Conservation (phyloP, 2,113 vertebrate species). For the Bucco capensis region DNA sequence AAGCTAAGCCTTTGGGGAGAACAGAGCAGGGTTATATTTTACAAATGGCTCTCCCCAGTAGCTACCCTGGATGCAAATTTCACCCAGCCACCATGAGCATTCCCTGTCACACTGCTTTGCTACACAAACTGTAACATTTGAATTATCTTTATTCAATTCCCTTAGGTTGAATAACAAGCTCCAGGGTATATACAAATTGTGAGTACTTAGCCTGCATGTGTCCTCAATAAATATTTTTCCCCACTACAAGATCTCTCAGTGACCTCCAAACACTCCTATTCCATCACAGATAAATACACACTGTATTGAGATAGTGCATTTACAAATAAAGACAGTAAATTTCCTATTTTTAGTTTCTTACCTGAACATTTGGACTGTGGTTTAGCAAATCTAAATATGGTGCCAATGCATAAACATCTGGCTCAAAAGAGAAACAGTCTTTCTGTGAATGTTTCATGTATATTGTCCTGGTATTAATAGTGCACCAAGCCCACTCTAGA, state of each 20-base stretch:
- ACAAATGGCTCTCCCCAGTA: background rate
- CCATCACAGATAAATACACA: background rate
- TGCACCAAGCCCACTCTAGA: slow-evolving; percentile 93
- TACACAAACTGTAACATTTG: background rate
- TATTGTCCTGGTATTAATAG: slow-evolving; percentile 90
- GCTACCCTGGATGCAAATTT: background rate
- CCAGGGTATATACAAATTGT: background rate
- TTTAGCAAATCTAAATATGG: slow-evolving; percentile 94
- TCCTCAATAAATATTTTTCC: background rate
- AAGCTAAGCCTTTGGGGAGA: background rate
- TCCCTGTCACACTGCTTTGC: background rate
- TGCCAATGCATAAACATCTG: slow-evolving; percentile 84
- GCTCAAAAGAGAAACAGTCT: slow-evolving; percentile 76
- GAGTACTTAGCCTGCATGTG: background rate
- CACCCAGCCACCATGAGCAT: background rate
- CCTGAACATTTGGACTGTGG: slow-evolving; percentile 87
- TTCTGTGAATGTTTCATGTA: slow-evolving; percentile 78
- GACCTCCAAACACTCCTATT: background rate
- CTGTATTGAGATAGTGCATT: background rate
- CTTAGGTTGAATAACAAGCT: background rate
- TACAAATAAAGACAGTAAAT: background rate
- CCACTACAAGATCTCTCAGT: background rate
- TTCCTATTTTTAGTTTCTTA: slow-evolving; percentile 38
- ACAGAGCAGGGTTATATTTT: background rate
- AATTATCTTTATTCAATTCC: background rate